A percentile compares a stretch with the other conserved stretches of the same genome.
Conservation (phyloP, 2,113 vertebrate species). For the Nanorana parkeri region DNA sequence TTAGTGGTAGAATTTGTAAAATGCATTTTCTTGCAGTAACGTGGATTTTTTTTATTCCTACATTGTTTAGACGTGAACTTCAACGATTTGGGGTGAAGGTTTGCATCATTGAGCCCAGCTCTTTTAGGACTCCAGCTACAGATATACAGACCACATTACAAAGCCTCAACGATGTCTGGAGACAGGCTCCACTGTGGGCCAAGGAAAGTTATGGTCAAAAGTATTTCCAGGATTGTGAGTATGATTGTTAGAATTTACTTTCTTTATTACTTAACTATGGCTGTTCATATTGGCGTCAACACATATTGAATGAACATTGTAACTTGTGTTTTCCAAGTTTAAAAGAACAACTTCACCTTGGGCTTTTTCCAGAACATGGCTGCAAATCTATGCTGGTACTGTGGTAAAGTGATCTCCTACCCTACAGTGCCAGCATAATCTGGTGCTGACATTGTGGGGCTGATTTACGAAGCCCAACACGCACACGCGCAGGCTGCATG, state of each 20-base stretch:
- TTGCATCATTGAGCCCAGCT: slow-evolving; percentile 69
- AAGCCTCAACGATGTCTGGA: slow-evolving; percentile 64
- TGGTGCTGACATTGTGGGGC: no score
- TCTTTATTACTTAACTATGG: no score
- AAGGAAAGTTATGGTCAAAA: slow-evolving; percentile 43
- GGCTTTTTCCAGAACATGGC: no score
- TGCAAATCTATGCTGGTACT: no score
- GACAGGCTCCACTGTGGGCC: slow-evolving; percentile 53
- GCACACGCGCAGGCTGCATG: no score
- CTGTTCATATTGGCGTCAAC: no score
- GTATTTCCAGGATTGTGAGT: slow-evolving; percentile 70
- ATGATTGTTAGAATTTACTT: neutral
- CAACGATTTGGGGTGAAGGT: slow-evolving; percentile 70
- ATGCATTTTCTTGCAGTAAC: neutral
- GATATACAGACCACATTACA: neutral
- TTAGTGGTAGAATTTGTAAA: neutral
- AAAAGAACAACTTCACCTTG: no score
- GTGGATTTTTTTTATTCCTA: neutral
- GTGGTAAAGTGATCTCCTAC: no score
- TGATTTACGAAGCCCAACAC: no score
- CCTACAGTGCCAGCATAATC: no score
- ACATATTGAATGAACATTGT: no score
- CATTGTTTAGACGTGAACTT: slow-evolving; percentile 69
- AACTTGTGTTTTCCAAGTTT: no score
- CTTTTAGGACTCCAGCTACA: slow-evolving; percentile 66